These are phyloP conservation scores for Creontiades dilutus DNA, from an alignment of 2,888 invertebrate genomes.

Conservation along the genomic window DNA sequence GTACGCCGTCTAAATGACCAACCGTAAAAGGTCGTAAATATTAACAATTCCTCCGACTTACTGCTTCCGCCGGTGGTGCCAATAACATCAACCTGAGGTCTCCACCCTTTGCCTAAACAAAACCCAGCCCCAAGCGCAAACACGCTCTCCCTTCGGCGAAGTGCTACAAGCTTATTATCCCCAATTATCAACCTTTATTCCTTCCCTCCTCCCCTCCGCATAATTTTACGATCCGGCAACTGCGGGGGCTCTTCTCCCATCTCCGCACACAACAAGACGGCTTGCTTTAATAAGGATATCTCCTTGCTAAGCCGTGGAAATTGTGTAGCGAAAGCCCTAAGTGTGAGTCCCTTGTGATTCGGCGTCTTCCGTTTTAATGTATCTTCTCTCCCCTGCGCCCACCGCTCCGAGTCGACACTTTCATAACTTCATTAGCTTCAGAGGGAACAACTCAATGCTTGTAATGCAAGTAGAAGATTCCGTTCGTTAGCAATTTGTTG, in stretches of 20 bases:
- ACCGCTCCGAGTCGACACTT: neutral
- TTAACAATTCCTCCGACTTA: neutral
- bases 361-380: constrained; percentile 20
- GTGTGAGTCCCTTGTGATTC: constrained; percentile 44
- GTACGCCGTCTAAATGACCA: too few relatives aligned
- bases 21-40: neutral
- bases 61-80: neutral
- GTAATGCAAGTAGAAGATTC: constrained; percentile 2
- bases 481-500: constrained; percentile 35
- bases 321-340: neutral
- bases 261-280: constrained; percentile 19
- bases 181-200: constrained; percentile 46
- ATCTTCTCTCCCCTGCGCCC: neutral
- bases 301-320: constrained; percentile 28
- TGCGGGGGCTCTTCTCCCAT: neutral
- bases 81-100: constrained; percentile 17
- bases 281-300: constrained; percentile 51
- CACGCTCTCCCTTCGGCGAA: neutral
- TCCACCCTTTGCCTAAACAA: constrained; percentile 32
- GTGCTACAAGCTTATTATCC: constrained; percentile 37
- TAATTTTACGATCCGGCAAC: constrained; percentile 45
- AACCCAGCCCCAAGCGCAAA: constrained; percentile 38
- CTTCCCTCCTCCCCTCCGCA: neutral
- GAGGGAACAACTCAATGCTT: constrained; percentile 21
- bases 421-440: constrained; percentile 3